Evolutionary conservation across 2,888 invertebrate species (phyloP).

Genomic region (Caenorhabditis afra): DNA sequence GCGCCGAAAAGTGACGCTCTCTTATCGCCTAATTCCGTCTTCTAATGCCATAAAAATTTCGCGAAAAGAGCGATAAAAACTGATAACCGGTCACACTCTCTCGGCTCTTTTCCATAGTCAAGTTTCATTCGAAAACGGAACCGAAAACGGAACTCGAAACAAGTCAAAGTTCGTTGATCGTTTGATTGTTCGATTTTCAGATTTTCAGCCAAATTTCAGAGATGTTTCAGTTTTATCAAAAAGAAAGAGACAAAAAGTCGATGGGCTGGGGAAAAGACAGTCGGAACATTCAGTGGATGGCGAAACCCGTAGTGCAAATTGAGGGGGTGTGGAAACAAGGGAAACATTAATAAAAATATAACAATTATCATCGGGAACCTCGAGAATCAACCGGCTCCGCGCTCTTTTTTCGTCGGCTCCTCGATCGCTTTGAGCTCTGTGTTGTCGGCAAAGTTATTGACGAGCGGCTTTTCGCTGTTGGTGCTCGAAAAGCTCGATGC

Average conservation of each 20-base stretch:
- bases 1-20: conserved; percentile 16
- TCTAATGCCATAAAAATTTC: neutral
- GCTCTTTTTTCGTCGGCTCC: conserved; percentile 1
- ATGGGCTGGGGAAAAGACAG: conserved; percentile 2
- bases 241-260: neutral
- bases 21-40: conserved; percentile 42
- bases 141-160: neutral
- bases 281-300: conserved; percentile 23
- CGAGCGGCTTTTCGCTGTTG: conserved; percentile 31
- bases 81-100: neutral
- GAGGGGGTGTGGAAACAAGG: neutral
- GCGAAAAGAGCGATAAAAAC: neutral
- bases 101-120: conserved; percentile 11
- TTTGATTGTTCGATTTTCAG: conserved; percentile 1
- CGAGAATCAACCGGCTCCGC: conserved; percentile 30
- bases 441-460: conserved; percentile 32
- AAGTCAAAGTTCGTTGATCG: neutral
- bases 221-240: conserved; percentile 7
- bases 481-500: conserved; percentile 50
- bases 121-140: conserved; percentile 5
- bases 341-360: conserved; percentile 1
- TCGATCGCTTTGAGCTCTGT: conserved; percentile 36
- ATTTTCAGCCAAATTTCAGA: neutral
- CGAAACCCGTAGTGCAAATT: conserved; percentile 23
- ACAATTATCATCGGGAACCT: neutral